Evolutionary conservation across 1,140 invertebrate genomes (phyloP).

Genomic region (Bombyx mandarina): DNA sequence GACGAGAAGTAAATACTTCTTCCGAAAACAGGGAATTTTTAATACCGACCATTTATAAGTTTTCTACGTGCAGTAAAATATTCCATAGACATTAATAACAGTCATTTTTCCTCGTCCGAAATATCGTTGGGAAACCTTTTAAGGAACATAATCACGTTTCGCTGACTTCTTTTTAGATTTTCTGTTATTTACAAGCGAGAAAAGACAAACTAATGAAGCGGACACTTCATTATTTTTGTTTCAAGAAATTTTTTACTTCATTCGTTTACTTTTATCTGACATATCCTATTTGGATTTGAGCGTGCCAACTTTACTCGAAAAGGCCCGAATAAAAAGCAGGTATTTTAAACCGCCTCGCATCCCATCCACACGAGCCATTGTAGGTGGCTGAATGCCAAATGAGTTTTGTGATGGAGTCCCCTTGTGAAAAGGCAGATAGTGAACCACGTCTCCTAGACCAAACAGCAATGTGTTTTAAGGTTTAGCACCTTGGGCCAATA

Average conservation of each 20-base stretch:
- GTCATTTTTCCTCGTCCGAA: slow-evolving; percentile 18
- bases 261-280: slow-evolving; percentile 5
- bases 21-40: slow-evolving; percentile 21
- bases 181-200: slow-evolving; percentile 9
- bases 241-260: slow-evolving; percentile 4
- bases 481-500: no score
- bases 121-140: slow-evolving; percentile 19
- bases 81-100: slow-evolving; percentile 26
- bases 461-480: slow-evolving; percentile 11
- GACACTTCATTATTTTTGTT: slow-evolving; percentile 7
- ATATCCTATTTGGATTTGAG: slow-evolving; percentile 25
- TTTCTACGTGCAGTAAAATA: slow-evolving; percentile 21
- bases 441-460: slow-evolving; percentile 27
- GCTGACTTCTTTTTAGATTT: slow-evolving; percentile 15
- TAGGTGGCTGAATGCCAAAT: slow-evolving; percentile 67
- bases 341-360: slow-evolving; percentile 57
- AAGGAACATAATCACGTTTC: slow-evolving; percentile 18
- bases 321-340: slow-evolving; percentile 41
- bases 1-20: slow-evolving; percentile 23
- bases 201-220: slow-evolving; percentile 14
- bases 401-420: slow-evolving; percentile 61
- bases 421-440: slow-evolving; percentile 52
- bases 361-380: slow-evolving; percentile 49
- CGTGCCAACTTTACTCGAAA: slow-evolving; percentile 39
- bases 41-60: slow-evolving; percentile 24